Conservation (phyloP, 2,888 invertebrate species). For the Oxyteleia sp. region DNA sequence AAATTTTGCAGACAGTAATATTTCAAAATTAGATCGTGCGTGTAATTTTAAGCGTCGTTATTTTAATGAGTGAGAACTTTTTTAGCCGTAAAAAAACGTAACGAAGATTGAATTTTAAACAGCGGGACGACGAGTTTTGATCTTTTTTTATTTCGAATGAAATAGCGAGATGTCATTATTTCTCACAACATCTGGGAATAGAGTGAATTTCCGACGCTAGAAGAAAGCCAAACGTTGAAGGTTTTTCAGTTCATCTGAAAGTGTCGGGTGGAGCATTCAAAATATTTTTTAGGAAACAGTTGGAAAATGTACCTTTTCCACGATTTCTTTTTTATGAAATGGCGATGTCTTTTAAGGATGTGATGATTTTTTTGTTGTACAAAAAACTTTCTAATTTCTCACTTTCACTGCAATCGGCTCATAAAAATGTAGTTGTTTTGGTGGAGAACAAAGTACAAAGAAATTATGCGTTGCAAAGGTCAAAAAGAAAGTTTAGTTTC, state of each 20-base stretch:
- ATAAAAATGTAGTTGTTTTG: constrained; percentile 16
- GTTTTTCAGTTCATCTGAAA: constrained; percentile 53
- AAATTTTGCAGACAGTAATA: background rate
- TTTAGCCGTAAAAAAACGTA: background rate
- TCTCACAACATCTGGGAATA: constrained; percentile 35
- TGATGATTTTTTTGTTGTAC: constrained; percentile 34
- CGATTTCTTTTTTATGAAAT: constrained; percentile 29
- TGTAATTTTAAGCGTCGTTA: background rate
- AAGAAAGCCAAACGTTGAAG: constrained; percentile 34
- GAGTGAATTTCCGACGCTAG: constrained; percentile 28
- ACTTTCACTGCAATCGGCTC: constrained; percentile 34
- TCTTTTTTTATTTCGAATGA: constrained; percentile 15
- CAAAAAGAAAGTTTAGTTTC: constrained; percentile 2
- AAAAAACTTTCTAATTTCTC: constrained; percentile 48
- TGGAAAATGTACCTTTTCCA: constrained; percentile 75
- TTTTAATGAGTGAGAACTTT: background rate
- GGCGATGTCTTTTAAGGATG: constrained; percentile 11
- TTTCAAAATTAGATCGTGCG: background rate
- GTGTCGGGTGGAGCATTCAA: constrained; percentile 31
- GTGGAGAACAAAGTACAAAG: background rate
- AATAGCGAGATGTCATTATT: constrained; percentile 2
- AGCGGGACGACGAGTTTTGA: background rate
- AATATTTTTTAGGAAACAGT: constrained; percentile 68
- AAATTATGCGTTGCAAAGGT: background rate
- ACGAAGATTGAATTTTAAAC: constrained; percentile 1